Evolutionary conservation across 2,888 invertebrate species (phyloP).

Genomic region (Perdita meconis): DNA sequence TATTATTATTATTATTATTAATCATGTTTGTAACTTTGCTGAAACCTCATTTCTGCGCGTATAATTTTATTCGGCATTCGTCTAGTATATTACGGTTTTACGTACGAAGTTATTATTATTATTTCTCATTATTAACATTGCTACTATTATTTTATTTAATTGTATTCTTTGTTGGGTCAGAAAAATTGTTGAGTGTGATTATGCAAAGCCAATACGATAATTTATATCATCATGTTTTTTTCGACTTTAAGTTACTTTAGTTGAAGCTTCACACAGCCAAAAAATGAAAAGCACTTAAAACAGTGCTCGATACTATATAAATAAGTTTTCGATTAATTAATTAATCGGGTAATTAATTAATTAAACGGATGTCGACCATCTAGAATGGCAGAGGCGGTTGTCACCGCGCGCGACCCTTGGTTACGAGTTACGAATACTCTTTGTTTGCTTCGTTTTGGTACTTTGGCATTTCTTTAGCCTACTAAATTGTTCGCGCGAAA

Average conservation of each 20-base stretch:
- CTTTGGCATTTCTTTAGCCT: constrained; percentile 35
- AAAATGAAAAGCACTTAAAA: constrained; percentile 88
- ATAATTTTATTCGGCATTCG: constrained; percentile 46
- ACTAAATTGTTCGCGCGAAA: constrained; percentile 56
- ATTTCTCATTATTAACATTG: constrained; percentile 57
- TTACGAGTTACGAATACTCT: constrained; percentile 44
- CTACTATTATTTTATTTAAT: constrained; percentile 61
- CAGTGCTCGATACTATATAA: constrained; percentile 87
- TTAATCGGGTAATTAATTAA: constrained; percentile 81
- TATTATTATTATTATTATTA: constrained; percentile 44
- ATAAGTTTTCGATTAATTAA: constrained; percentile 85
- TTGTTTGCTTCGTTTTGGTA: background rate
- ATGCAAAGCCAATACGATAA: constrained; percentile 67
- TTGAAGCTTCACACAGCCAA: constrained; percentile 88
- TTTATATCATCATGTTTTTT: constrained; percentile 59
- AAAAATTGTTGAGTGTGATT: constrained; percentile 74
- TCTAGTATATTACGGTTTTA: constrained; percentile 46
- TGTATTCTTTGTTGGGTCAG: constrained; percentile 63
- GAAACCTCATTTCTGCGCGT: constrained; percentile 47
- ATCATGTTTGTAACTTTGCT: constrained; percentile 45
- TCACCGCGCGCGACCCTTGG: constrained; percentile 64
- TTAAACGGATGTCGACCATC: constrained; percentile 78
- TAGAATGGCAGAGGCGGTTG: constrained; percentile 76
- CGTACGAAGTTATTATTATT: constrained; percentile 39
- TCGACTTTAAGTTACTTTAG: constrained; percentile 78